Base-by-base conservation (phyloP, 2,113 vertebrate species). In the Gobiocypris rarus region DNA sequence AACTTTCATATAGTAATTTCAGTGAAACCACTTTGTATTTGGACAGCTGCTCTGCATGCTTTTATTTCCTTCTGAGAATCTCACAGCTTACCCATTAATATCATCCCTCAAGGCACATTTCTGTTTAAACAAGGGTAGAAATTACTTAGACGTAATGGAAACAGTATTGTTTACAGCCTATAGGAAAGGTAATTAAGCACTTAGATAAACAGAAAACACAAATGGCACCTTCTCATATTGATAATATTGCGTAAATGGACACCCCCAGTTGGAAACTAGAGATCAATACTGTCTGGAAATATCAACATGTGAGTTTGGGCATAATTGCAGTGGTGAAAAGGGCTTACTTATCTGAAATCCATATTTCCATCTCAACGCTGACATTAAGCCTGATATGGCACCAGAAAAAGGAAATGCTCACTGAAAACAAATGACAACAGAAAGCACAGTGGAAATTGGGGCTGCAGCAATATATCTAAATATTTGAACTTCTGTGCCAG, bases 201-300 rank as follows among this genome's bases (percentile, higher is more conserved):
- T 84, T 85, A 85, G 82, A 81, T 81, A 86, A 89, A 86, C 83
- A 86, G 79, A 87, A 59, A 54, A 75, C 59, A 83, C 82, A 88
- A 84, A 83, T 34, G 41, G 61, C 76, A 13, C 58, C 77, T 24
- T 71, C 65, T 67, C 56, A 85, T 41, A 77, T 22, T 56, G 81
- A 83, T 83, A 79, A 83, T 76, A 83, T 54, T 75, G 52, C 75
- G 74, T 63, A 81, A 82, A 79, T 43, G 69, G 83, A 88, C 67
- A 56, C 79, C 52, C 67, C 65, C n/a, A 14, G 85, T 70, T 63
- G 56, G 84, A 84, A 79, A 82, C 69, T 52, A 74, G 26, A 77
- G 86, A 89, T 89, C 86, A 74, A 89, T 89, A 77, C 59, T 28
- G 82, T 74, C 78, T 88, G 80, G 89, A 88, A 87, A 89, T 83